Evolutionary conservation across 1,140 invertebrate species (phyloP).

Genomic region (Trichonephila clavipes): DNA sequence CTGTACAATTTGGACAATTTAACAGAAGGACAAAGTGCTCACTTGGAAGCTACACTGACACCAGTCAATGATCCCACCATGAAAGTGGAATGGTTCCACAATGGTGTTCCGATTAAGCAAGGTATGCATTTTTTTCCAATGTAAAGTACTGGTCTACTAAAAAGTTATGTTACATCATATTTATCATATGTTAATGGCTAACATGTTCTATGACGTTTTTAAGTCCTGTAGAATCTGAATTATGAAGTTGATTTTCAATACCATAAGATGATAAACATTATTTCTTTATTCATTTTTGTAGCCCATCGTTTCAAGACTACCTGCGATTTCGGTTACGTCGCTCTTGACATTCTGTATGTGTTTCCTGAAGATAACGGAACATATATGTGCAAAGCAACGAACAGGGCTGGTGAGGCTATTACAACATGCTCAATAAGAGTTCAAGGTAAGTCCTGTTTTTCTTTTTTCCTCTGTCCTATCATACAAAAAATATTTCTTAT

Average conservation of each 20-base stretch:
- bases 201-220: no score
- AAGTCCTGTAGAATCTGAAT: no score
- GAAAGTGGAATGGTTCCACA: conserved; percentile 97
- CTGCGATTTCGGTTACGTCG: conserved; percentile 84
- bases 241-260: no score
- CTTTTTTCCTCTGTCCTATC: no score
- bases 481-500: neutral
- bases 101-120: conserved; percentile 93
- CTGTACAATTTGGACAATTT: conserved; percentile 90
- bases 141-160: no score
- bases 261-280: no score
- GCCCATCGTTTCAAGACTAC: conserved; percentile 84
- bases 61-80: conserved; percentile 97
- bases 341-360: conserved; percentile 83
- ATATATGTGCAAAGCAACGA: conserved; percentile 82
- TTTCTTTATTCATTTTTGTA: conserved; percentile 42
- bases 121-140: conserved; percentile 81
- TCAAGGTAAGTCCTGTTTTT: conserved; percentile 84
- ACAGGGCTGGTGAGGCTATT: conserved; percentile 84
- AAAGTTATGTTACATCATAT: no score
- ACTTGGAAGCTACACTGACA: conserved; percentile 95
- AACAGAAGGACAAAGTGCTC: conserved; percentile 92
- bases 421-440: conserved; percentile 93
- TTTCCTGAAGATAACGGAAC: conserved; percentile 82
- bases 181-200: no score